Percentiles rank a stretch among this genome's conserved stretches.
Conservation (phyloP, 2,113 vertebrate species). For the Salvelinus alpinus region DNA sequence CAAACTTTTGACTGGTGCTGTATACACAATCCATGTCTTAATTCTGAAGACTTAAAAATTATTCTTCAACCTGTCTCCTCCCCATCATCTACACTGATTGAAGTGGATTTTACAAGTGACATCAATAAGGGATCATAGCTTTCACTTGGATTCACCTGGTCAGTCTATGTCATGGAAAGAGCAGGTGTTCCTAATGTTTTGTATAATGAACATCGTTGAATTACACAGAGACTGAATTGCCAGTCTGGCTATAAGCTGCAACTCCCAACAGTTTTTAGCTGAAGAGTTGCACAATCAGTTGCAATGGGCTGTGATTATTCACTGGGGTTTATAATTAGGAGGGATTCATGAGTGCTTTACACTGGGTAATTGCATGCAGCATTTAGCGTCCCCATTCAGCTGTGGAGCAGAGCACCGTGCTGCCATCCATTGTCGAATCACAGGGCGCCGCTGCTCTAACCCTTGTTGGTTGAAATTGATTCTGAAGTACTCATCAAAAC, state of each 20-base stretch:
- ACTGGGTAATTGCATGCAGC: conserved; percentile 62
- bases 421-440: conserved; percentile 56
- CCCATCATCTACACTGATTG: too few species aligned
- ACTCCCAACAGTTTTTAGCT: conserved; percentile 41
- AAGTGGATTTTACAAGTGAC: too few species aligned
- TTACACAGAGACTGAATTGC: conserved; percentile 51
- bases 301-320: conserved; percentile 70
- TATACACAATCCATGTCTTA: too few species aligned
- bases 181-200: neutral
- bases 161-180: too few species aligned
- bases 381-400: conserved; percentile 47
- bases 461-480: conserved; percentile 64
- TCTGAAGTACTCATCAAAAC: conserved; percentile 61
- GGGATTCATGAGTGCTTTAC: conserved; percentile 68
- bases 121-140: too few species aligned
- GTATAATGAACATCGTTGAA: conserved; percentile 49
- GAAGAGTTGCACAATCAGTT: conserved; percentile 67
- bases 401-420: conserved; percentile 45
- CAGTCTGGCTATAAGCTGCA: conserved; percentile 25
- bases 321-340: conserved; percentile 72
- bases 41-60: too few species aligned
- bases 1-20: too few species aligned
- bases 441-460: conserved; percentile 41
- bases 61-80: too few species aligned
- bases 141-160: too few species aligned